These are phyloP conservation scores for Taenioides sp. DNA, from an alignment of 2,797 vertebrate species.

Conservation along the genomic window DNA sequence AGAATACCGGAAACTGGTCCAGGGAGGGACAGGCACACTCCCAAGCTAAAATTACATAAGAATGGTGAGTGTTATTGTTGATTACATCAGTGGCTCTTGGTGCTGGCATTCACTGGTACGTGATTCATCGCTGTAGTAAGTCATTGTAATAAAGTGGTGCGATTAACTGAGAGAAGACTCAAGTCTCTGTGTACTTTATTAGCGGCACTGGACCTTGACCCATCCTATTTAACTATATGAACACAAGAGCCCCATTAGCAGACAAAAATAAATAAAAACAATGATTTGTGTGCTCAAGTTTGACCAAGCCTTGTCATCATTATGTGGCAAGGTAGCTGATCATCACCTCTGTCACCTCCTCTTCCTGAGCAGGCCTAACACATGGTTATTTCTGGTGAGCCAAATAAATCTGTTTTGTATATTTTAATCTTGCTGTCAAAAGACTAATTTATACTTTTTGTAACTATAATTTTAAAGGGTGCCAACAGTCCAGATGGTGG, in stretches of 20 bases:
- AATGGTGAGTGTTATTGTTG: neutral
- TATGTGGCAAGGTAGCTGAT: too few relatives aligned
- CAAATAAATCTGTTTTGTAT: too few relatives aligned
- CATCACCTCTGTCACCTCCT: too few relatives aligned
- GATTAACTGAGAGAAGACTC: neutral
- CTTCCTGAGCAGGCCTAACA: too few relatives aligned
- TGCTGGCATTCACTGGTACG: neutral
- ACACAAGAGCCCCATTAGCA: conserved; percentile 13
- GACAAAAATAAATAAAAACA: conserved; percentile 22
- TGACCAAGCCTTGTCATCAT: conserved; percentile 17
- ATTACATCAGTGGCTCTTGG: neutral
- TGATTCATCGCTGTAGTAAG: neutral
- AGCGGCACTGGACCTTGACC: neutral
- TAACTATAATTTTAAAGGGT: too few relatives aligned
- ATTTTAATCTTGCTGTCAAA: too few relatives aligned
- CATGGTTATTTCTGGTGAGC: too few relatives aligned
- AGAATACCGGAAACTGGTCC: too few relatives aligned
- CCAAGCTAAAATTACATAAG: neutral
- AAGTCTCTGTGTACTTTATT: conserved; percentile 18
- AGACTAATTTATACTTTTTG: too few relatives aligned
- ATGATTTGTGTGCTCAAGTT: conserved; percentile 33
- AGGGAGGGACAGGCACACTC: too few relatives aligned
- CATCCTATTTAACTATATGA: conserved; percentile 22
- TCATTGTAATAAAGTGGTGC: conserved; percentile 1
- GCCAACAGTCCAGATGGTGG: too few relatives aligned